phyloP scores from a whole-genome alignment of 2,113 vertebrate genomes.

The Eonycteris spelaea region DNA sequence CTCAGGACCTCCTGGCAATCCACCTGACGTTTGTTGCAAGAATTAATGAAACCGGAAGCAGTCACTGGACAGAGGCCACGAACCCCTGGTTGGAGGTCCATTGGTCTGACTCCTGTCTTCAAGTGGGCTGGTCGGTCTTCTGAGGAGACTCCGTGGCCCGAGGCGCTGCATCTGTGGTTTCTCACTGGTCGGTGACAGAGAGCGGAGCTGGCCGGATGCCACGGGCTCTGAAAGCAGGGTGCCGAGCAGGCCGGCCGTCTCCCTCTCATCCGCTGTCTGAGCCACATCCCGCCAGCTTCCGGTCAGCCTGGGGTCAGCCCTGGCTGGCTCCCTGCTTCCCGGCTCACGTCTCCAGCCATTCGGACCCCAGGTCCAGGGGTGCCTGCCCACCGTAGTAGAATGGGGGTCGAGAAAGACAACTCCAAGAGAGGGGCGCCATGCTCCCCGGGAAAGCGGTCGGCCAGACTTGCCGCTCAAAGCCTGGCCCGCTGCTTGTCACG shows the following conservation, averaged over 20 bases:
- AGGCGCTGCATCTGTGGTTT: not conserved
- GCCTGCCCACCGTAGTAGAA: too few relatives aligned
- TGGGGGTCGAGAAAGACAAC: not conserved
- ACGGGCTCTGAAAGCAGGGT: not conserved
- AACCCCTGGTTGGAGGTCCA: not conserved
- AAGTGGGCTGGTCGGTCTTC: not conserved
- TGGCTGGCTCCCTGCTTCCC: not conserved
- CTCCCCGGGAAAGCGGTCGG: not conserved
- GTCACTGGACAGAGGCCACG: slow-evolving; percentile 11
- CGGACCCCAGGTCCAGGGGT: not conserved
- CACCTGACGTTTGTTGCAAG: slow-evolving; percentile 24
- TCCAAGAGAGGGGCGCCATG: not conserved
- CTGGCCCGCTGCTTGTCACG: not conserved
- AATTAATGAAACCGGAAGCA: not conserved
- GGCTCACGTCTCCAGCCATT: not conserved
- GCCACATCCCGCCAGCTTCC: not conserved
- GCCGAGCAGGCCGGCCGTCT: not conserved
- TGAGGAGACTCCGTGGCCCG: not conserved
- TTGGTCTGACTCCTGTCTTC: slow-evolving; percentile 32
- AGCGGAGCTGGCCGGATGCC: not conserved
- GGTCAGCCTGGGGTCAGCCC: not conserved
- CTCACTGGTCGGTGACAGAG: not conserved
- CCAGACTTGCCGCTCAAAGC: not conserved
- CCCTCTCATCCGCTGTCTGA: not conserved
- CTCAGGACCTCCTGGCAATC: not conserved